Evolutionary conservation across 2,797 vertebrate genomes (phyloP).

Genomic region (Gymnocypris eckloni): DNA sequence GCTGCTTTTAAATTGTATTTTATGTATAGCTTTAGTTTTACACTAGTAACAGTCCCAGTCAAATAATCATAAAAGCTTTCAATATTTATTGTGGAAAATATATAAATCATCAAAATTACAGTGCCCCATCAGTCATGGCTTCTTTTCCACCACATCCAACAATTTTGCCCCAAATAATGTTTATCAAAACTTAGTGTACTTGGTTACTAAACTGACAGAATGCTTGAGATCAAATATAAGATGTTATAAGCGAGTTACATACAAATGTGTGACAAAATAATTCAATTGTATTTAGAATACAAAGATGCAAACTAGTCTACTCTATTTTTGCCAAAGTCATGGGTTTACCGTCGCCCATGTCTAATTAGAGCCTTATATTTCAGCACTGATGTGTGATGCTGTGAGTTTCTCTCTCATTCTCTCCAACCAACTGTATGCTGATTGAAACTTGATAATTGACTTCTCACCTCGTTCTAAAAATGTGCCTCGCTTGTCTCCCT

Average conservation of each 20-base stretch:
- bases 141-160: background rate
- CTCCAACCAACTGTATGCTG: background rate
- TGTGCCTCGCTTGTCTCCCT: constrained; percentile 17
- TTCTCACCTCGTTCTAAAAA: constrained; percentile 55
- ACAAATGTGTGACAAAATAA: background rate
- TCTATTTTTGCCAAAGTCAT: constrained; percentile 17
- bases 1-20: background rate
- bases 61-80: background rate
- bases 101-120: background rate
- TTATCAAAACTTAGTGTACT: background rate
- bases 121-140: too few species aligned
- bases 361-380: constrained; percentile 43
- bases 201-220: background rate
- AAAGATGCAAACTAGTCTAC: background rate
- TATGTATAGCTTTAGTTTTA: background rate
- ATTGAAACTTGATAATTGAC: constrained; percentile 60
- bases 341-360: background rate
- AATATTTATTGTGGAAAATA: background rate
- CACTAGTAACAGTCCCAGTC: background rate
- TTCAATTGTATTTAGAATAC: background rate
- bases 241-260: background rate
- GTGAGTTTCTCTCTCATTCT: constrained; percentile 43
- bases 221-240: background rate
- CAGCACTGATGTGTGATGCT: constrained; percentile 17
- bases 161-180: background rate